Evolutionary conservation across 1,140 invertebrate genomes (phyloP).

Genomic region (Hylyphantes graminicola): DNA sequence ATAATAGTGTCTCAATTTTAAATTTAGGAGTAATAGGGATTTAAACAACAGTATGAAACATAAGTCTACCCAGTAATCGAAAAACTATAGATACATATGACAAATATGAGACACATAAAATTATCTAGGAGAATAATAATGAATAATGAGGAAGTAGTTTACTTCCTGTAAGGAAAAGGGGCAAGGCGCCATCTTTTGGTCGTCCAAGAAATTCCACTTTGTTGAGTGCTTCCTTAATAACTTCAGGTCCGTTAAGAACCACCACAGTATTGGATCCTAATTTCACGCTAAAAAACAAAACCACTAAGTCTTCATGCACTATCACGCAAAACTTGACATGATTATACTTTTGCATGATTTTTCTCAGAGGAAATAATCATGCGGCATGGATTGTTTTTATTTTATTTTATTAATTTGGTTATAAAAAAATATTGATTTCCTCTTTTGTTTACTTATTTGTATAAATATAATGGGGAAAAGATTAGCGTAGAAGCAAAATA

Average conservation of each 20-base stretch:
- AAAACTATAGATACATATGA: no score
- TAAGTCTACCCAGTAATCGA: no score
- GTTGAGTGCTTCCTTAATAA: constrained; percentile 65
- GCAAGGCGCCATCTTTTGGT: constrained; percentile 62
- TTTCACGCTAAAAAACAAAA: neutral
- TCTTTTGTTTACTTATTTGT: no score
- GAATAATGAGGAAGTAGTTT: constrained; percentile 53
- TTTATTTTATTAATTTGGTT: neutral
- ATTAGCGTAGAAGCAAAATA: no score
- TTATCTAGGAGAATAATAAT: no score
- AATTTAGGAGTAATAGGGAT: no score
- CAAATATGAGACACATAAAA: no score
- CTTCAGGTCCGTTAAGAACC: constrained; percentile 59
- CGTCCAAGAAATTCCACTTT: constrained; percentile 54
- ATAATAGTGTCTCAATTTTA: no score
- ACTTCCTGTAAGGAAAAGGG: constrained; percentile 62
- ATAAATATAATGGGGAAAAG: no score
- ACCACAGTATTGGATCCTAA: constrained; percentile 18
- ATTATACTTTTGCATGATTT: neutral
- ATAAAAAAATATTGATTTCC: no score
- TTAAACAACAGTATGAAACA: no score
- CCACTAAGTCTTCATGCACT: neutral
- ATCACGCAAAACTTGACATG: neutral
- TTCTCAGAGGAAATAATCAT: neutral
- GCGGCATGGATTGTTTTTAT: neutral